phyloP scores from a whole-genome alignment of 2,797 vertebrate genomes.

The Neostethus bicornis region DNA sequence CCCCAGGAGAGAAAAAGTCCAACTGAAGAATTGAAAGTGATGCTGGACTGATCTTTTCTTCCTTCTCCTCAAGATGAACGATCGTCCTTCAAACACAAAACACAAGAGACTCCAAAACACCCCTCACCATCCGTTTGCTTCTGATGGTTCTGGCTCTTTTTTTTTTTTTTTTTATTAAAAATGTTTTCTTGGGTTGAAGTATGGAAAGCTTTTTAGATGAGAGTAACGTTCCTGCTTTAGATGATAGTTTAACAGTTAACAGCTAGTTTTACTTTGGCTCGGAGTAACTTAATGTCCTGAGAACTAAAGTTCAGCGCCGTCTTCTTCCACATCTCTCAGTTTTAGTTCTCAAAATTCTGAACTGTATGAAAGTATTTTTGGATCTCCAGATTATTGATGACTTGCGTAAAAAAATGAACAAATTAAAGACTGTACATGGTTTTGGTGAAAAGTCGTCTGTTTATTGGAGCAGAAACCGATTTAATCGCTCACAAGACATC shows the following conservation, averaged over 20 bases:
- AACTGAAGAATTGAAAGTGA: constrained; percentile 61
- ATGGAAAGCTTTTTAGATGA: constrained; percentile 18
- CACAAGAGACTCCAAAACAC: constrained; percentile 46
- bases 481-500: too few species aligned
- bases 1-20: constrained; percentile 85
- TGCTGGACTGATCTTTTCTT: constrained; percentile 9
- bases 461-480: too few species aligned
- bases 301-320: not conserved
- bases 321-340: not conserved
- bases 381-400: constrained; percentile 53
- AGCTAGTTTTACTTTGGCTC: constrained; percentile 27
- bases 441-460: constrained; percentile 41
- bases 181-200: constrained; percentile 10
- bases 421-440: constrained; percentile 67
- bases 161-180: too few species aligned
- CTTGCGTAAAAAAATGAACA: constrained; percentile 63
- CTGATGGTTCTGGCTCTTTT: constrained; percentile 25
- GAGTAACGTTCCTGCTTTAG: constrained; percentile 25
- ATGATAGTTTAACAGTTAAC: constrained; percentile 43
- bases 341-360: constrained; percentile 23
- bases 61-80: constrained; percentile 45
- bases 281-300: constrained; percentile 15
- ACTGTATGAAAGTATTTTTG: constrained; percentile 61
- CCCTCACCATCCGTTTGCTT: constrained; percentile 4
- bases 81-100: constrained; percentile 50